Evolutionary conservation across 2,113 vertebrate species (phyloP), one percentile per base, ranked within the genome.

Genomic region (Sebastes fasciatus): DNA sequence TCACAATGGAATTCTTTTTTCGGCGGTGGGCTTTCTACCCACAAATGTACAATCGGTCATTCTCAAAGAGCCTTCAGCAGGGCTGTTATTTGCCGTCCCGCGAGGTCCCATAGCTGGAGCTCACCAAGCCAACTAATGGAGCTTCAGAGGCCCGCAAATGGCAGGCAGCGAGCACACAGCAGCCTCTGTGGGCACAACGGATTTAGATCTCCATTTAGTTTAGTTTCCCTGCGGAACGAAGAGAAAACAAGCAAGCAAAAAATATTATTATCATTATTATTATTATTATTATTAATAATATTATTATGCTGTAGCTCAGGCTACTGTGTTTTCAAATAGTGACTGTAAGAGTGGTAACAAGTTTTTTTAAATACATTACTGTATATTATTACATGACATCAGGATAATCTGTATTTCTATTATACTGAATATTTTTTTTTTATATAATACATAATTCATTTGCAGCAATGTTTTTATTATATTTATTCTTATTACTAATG

Each of bases 81-180:
- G 69, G 86, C 78, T 90, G 58, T 58, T 92, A 83, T 87, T 82
- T 51, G 88, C 40, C 40, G 91, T 94, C 92, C 88, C 88, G 80
- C 63, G 86, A 93, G 94, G 88, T 90, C 85, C 55, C 79, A 55
- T 75, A 70, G 92, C 91, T 82, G 75, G 78, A 88, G 82, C 88
- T 86, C 86, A 88, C 85, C 86, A 86, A 79, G 74, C 80, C 85
- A 83, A 61, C 91, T 94, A 92, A 94, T 94, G 92, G 92, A 93
- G 89, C 91, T 84, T 86, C 91, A 86, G 73, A 92, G 90, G 89
- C 75, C 88, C 82, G 88, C 89, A 86, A 91, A 91, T 88, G 87
- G 86, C 77, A 84, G 55, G 51, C 82, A 58, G 81, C 43, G 19
- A 43, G 68, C 45, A 2, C 34, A 58, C 58, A 49, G 65, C 65